Evolutionary conservation across 2,888 invertebrate genomes (phyloP).

Genomic region (Pyrochroa serraticornis): DNA sequence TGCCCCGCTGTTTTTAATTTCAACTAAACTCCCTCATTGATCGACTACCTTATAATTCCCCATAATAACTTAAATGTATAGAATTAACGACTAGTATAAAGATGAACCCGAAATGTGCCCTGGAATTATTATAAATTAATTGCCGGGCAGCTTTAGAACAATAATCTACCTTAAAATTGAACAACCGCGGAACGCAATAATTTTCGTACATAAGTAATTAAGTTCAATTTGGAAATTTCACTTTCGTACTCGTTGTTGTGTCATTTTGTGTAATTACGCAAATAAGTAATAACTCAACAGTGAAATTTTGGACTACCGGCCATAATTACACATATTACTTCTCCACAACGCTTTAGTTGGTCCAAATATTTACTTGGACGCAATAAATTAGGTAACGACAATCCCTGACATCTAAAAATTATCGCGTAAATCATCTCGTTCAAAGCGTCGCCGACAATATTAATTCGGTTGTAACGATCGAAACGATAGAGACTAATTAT

Average conservation of each 20-base stretch:
- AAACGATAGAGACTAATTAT: conserved; percentile 11
- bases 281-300: conserved; percentile 10
- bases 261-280: background rate
- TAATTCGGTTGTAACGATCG: conserved; percentile 12
- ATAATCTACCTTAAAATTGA: conserved; percentile 1
- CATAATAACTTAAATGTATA: conserved; percentile 34
- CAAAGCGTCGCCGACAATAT: background rate
- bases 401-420: conserved; percentile 16
- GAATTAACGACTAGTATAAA: conserved; percentile 23
- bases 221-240: background rate
- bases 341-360: background rate
- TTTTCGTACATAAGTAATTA: too few relatives aligned
- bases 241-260: background rate
- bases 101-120: conserved; percentile 1
- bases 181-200: background rate
- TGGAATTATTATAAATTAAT: conserved; percentile 20
- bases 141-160: conserved; percentile 2
- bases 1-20: conserved; percentile 28
- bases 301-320: conserved; percentile 3
- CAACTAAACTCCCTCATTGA: conserved; percentile 26
- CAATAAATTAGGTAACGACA: conserved; percentile 13
- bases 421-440: conserved; percentile 19
- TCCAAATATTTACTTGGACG: conserved; percentile 10
- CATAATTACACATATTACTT: conserved; percentile 16
- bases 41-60: conserved; percentile 31